Conservation (phyloP, 1,140 invertebrate species). For the Holcopasites calliopsidis region DNA sequence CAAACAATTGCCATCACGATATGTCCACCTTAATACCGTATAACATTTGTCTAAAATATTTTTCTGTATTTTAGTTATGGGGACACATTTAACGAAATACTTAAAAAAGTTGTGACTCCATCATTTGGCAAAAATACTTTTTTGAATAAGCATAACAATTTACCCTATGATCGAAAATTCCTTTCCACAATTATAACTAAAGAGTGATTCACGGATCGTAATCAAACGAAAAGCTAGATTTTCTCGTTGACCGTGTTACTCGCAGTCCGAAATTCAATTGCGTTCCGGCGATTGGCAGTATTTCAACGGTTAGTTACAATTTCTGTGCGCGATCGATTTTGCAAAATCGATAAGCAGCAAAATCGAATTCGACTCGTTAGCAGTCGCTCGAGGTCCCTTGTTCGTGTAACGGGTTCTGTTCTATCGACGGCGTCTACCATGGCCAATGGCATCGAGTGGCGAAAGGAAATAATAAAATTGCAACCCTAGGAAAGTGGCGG, state of each 20-base stretch:
- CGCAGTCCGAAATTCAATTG: no score
- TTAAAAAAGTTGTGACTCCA: no score
- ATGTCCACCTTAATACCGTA: no score
- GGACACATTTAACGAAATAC: no score
- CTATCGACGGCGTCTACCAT: not conserved
- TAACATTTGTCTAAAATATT: no score
- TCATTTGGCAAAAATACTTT: no score
- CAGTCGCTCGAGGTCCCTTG: conserved; percentile 6
- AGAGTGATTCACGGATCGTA: not conserved
- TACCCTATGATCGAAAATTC: no score
- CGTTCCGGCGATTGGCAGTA: not conserved
- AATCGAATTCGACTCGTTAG: conserved; percentile 20
- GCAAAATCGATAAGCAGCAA: not conserved
- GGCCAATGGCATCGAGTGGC: conserved; percentile 11
- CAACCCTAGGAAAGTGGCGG: not conserved
- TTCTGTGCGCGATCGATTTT: not conserved
- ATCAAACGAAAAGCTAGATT: not conserved
- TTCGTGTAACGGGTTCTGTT: conserved; percentile 10
- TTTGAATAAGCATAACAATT: no score
- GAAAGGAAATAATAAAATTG: conserved; percentile 32
- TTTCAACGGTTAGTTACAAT: not conserved
- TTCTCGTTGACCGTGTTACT: not conserved
- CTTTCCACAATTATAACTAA: no score
- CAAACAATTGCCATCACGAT: no score
- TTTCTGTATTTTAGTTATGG: no score